phyloP scores from a whole-genome alignment of 2,888 invertebrate genomes.

The Chrysolina oricalcia region DNA sequence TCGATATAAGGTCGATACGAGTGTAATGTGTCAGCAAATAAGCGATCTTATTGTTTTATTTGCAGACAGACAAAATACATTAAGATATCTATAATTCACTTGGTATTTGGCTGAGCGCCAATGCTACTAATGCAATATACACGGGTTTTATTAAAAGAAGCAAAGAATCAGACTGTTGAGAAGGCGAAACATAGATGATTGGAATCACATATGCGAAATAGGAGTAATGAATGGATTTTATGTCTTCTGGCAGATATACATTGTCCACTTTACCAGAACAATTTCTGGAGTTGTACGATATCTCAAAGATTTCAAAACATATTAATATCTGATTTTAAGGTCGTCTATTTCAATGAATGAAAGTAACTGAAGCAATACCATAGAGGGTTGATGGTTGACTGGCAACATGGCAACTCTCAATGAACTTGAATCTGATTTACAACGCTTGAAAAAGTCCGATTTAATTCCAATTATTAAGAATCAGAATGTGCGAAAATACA shows the following conservation, averaged over 20 bases:
- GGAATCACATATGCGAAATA: background rate
- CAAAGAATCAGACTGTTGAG: background rate
- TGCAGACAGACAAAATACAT: slow-evolving; percentile 49
- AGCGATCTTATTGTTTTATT: slow-evolving; percentile 40
- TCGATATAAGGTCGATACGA: background rate
- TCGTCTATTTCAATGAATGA: too few species aligned
- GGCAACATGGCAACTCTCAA: too few species aligned
- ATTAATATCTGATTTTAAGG: too few species aligned
- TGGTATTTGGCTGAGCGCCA: background rate
- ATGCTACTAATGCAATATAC: background rate
- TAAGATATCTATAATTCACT: slow-evolving; percentile 46
- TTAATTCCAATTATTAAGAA: background rate
- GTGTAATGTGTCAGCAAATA: slow-evolving; percentile 32
- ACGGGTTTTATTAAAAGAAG: background rate
- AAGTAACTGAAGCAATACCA: too few species aligned
- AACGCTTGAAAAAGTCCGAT: slow-evolving; percentile 1
- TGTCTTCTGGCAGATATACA: too few species aligned
- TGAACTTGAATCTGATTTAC: too few species aligned
- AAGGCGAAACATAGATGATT: background rate
- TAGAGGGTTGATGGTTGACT: too few species aligned
- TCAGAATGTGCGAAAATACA: background rate
- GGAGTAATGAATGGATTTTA: too few species aligned
- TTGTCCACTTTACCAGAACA: too few species aligned
- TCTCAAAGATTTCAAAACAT: too few species aligned
- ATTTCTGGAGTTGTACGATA: too few species aligned